These are phyloP conservation scores for Platyscapa corneri DNA, from an alignment of 1,140 invertebrate genomes.

Conservation along the genomic window DNA sequence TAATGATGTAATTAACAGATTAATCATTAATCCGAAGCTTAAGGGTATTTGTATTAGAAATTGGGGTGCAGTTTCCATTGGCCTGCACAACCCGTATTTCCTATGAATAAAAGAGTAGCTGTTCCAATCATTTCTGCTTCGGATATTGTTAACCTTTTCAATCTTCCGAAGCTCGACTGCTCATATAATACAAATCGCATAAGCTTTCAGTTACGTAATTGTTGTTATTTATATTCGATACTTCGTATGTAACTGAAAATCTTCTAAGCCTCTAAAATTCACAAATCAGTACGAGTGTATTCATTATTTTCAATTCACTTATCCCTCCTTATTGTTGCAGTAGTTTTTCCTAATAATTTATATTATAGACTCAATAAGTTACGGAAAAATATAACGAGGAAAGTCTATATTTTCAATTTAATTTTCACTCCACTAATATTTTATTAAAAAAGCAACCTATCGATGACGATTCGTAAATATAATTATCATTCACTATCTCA, in stretches of 20 bases:
- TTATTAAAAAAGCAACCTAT: neutral
- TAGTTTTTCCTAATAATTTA: neutral
- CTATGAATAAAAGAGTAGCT: conserved; percentile 82
- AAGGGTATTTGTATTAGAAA: conserved; percentile 78
- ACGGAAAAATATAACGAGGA: too few species aligned
- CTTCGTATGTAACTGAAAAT: neutral
- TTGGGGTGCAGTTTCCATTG: conserved; percentile 61
- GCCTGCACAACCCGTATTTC: conserved; percentile 81
- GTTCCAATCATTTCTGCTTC: conserved; percentile 84
- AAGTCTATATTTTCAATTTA: neutral
- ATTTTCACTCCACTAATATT: neutral
- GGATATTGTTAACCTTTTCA: conserved; percentile 62
- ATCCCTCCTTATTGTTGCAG: neutral
- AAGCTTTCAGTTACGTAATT: neutral
- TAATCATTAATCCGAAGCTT: conserved; percentile 82
- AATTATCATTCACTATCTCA: neutral
- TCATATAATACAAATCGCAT: neutral
- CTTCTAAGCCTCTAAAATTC: neutral
- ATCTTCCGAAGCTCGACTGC: conserved; percentile 58
- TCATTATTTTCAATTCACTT: neutral
- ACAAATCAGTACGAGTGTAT: neutral
- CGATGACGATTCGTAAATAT: neutral
- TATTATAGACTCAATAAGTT: neutral
- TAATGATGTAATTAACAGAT: conserved; percentile 77
- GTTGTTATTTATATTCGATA: neutral